Percentiles rank a stretch among this genome's conserved stretches.
phyloP scores from a whole-genome alignment of 2,888 invertebrate species.

The Metacarcinus magister region DNA sequence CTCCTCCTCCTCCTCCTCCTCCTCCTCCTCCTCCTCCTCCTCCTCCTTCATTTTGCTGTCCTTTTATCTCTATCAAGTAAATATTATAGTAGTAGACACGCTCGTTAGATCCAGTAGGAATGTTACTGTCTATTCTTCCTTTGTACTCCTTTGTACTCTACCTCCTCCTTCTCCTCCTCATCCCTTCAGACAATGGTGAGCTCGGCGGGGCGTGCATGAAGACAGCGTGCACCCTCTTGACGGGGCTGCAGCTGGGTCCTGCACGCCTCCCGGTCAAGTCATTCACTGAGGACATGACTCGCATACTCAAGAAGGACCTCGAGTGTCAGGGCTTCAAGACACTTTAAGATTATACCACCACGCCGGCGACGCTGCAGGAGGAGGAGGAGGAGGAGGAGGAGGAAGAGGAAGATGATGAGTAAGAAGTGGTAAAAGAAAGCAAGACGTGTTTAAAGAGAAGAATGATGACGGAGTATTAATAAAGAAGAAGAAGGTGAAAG shows the following conservation, averaged over 20 bases:
- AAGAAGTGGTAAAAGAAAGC: no score
- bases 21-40: background rate
- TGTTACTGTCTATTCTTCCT: background rate
- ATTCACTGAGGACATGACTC: slow-evolving; percentile 85
- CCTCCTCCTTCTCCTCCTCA: background rate
- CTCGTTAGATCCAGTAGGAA: no score
- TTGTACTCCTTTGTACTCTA: background rate
- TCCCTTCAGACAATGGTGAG: slow-evolving; percentile 84
- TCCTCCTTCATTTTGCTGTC: no score
- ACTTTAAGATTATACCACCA: background rate
- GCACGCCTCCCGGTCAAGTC: slow-evolving; percentile 87
- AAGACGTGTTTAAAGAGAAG: background rate
- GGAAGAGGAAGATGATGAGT: background rate
- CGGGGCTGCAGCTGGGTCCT: slow-evolving; percentile 88
- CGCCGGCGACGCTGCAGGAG: slow-evolving; percentile 4
- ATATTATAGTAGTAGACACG: background rate
- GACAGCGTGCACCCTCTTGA: slow-evolving; percentile 88
- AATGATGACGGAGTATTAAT: background rate
- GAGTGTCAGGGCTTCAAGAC: slow-evolving; percentile 51
- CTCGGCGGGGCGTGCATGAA: slow-evolving; percentile 89
- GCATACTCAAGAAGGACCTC: slow-evolving; percentile 54
- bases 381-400: slow-evolving; percentile 12
- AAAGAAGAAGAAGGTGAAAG: background rate
- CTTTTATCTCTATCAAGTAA: no score
- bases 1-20: slow-evolving; percentile 3